Evolutionary conservation across 1,140 invertebrate species (phyloP), one percentile per base, ranked within the genome.

Genomic region (Sycophila sp.): DNA sequence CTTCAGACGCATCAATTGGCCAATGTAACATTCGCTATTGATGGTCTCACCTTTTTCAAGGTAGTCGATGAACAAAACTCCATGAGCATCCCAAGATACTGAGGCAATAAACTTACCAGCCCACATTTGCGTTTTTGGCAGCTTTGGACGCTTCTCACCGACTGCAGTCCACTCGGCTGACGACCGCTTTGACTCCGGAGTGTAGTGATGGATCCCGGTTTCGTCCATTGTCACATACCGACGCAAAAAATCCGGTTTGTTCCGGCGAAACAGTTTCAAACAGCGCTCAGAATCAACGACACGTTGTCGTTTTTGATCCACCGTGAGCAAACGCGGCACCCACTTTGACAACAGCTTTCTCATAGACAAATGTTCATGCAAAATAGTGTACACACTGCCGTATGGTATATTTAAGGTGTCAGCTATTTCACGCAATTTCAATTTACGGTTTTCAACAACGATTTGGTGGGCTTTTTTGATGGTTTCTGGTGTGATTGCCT

Each of bases 271-370:
- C 30, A 67, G 13, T 42, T 38, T 5, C 28, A 72, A 67, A 67
- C 24, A 22, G 22, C 28, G n/a, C 47, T 69, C 55, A 2, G 65
- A 74, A 74, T 66, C 53, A 17, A 66, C 66, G 10, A 73, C 51
- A 58, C 69, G 74, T 59, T 68, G 65, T 10, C 73, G 76, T 69
- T 79, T 76, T 24, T 67, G 32, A 26, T 75, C 77, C n/a, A 66
- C 63, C 49, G 76, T 72, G 22, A 77, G 75, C 60, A 77, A 74
- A 60, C 74, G 74, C 74, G 78, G 72, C 59, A 79, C 74, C 74
- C 76, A 79, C 70, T 74, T 68, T 49, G 74, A 60, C 49, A 38
- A 75, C 1, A 79, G 53, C 58, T 76, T 75, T 75, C 40, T 63
- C 59, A 71, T 73, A 17, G 19, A 1, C 68, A 71, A 74, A 65